phyloP scores from a whole-genome alignment of 2,113 vertebrate species.

The Saccopteryx bilineata region DNA sequence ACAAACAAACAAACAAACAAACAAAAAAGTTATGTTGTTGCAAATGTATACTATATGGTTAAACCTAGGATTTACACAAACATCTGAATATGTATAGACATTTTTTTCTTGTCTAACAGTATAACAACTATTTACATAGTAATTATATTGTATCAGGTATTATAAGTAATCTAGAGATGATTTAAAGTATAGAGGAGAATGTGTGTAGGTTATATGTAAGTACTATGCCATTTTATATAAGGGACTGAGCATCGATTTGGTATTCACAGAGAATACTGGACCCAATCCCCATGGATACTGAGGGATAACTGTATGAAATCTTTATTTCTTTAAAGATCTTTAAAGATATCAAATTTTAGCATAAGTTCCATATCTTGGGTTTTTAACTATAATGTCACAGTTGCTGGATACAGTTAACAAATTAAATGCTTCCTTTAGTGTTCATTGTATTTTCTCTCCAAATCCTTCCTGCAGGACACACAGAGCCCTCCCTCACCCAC shows the following conservation, averaged over 20 bases:
- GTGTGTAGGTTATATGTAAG: not conserved
- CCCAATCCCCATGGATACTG: not conserved
- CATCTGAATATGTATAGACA: not conserved
- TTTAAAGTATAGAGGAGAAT: not conserved
- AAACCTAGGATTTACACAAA: not conserved
- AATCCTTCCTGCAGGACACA: not conserved
- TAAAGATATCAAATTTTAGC: constrained; percentile 37
- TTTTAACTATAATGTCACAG: constrained; percentile 30
- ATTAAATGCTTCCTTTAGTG: constrained; percentile 50
- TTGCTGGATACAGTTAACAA: constrained; percentile 38
- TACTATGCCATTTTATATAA: not conserved
- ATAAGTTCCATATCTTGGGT: not conserved
- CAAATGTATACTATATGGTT: not conserved
- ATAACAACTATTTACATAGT: not conserved
- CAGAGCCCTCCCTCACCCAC: not conserved
- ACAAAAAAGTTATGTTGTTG: not conserved
- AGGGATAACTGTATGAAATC: not conserved
- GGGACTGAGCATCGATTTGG: not conserved
- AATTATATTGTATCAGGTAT: not conserved
- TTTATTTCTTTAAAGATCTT: too few relatives aligned
- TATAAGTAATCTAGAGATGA: not conserved
- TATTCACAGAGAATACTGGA: not conserved
- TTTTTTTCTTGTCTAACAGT: not conserved
- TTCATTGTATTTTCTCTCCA: not conserved
- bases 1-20: not conserved